Evolutionary conservation across 2,888 invertebrate genomes (phyloP).

Genomic region (Troilus luridus): DNA sequence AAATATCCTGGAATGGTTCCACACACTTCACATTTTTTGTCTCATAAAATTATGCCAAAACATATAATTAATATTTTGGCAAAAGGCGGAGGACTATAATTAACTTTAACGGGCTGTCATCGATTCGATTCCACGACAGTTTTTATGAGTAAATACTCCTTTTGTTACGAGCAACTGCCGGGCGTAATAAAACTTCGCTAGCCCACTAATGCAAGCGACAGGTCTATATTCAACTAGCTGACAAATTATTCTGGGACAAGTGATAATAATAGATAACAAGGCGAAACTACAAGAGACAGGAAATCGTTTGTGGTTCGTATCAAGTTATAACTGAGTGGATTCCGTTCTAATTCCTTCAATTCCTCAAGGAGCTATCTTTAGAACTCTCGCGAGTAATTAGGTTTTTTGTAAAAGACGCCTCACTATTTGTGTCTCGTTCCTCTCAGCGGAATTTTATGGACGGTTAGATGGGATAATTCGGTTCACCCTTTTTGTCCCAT

Average conservation of each 20-base stretch:
- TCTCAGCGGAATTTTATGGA: neutral
- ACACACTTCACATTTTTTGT: neutral
- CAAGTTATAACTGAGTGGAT: neutral
- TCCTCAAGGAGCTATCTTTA: neutral
- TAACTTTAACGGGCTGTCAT: neutral
- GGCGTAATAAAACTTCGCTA: neutral
- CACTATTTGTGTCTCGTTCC: neutral
- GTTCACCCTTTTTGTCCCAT: neutral
- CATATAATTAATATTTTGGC: neutral
- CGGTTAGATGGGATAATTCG: slow-evolving; percentile 7
- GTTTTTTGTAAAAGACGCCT: neutral
- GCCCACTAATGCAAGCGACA: neutral
- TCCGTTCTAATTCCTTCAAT: slow-evolving; percentile 4
- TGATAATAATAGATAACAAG: neutral
- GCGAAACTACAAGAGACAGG: neutral
- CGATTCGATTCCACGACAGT: neutral
- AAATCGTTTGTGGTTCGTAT: neutral
- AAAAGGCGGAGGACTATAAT: neutral
- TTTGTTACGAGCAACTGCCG: neutral
- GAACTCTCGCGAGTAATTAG: neutral
- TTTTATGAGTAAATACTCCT: neutral
- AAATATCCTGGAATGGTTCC: neutral
- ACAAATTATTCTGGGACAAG: neutral
- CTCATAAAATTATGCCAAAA: neutral
- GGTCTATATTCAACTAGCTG: neutral